These are phyloP conservation scores for Hypsopygia costalis DNA, from an alignment of 2,888 invertebrate genomes.

Conservation along the genomic window DNA sequence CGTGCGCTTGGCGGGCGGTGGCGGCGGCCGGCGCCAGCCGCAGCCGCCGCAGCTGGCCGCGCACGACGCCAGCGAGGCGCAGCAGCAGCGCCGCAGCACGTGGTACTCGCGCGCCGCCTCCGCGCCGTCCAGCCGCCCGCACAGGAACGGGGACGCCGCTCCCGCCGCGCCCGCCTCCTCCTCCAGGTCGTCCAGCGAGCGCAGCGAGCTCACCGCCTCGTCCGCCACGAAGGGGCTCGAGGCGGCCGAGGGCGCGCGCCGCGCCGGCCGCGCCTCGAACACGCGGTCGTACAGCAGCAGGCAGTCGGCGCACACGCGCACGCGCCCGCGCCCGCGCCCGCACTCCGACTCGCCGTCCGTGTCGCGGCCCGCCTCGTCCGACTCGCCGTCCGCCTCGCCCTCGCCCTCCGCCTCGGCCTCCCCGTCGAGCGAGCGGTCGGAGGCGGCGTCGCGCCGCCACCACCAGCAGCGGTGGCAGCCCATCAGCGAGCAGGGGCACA, in stretches of 20 bases:
- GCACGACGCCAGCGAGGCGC: slow-evolving; percentile 50
- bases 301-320: slow-evolving; percentile 43
- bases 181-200: slow-evolving; percentile 81
- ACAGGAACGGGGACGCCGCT: slow-evolving; percentile 40
- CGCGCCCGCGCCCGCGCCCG: slow-evolving; percentile 18
- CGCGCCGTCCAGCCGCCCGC: slow-evolving; percentile 35
- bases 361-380: slow-evolving; percentile 22
- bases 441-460: slow-evolving; percentile 45
- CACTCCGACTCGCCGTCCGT: slow-evolving; percentile 25
- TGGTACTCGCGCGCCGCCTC: slow-evolving; percentile 44
- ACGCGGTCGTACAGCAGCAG: slow-evolving; percentile 50
- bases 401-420: slow-evolving; percentile 20
- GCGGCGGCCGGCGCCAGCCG: slow-evolving; percentile 36
- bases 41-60: slow-evolving; percentile 26
- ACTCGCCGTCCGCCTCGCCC: slow-evolving; percentile 25
- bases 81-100: slow-evolving; percentile 57
- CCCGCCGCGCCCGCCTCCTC: slow-evolving; percentile 19
- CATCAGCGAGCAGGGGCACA: slow-evolving; percentile 66
- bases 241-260: slow-evolving; percentile 45
- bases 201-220: slow-evolving; percentile 81
- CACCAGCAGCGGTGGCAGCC: slow-evolving; percentile 71
- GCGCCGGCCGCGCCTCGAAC: slow-evolving; percentile 28
- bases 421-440: slow-evolving; percentile 23
- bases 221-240: slow-evolving; percentile 80
- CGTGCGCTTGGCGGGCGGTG: slow-evolving; percentile 82